Evolutionary conservation across 2,888 invertebrate species (phyloP).

Genomic region (Troides aeacus): DNA sequence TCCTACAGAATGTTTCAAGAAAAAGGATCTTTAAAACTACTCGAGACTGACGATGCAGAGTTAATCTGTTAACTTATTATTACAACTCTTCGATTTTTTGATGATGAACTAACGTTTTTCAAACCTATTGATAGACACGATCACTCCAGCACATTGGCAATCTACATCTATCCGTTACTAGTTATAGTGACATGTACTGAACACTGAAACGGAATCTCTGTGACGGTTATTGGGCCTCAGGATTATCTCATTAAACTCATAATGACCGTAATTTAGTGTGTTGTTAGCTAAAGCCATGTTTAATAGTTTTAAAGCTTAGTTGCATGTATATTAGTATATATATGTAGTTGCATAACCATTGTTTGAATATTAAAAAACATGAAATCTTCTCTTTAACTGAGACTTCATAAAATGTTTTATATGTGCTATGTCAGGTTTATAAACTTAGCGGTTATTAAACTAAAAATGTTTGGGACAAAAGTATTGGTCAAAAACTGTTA

Average conservation of each 20-base stretch:
- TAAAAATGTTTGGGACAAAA: no score
- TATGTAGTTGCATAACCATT: not conserved
- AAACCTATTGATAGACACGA: not conserved
- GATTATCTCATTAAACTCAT: constrained; percentile 2
- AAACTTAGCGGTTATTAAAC: no score
- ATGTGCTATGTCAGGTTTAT: no score
- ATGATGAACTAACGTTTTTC: not conserved
- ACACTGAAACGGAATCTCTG: not conserved
- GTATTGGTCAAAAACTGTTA: not conserved
- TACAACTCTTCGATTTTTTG: not conserved
- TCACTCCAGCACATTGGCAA: not conserved
- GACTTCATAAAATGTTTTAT: no score
- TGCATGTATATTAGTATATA: not conserved
- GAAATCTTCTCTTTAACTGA: no score
- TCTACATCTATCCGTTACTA: not conserved
- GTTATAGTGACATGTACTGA: not conserved
- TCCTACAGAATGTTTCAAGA: not conserved
- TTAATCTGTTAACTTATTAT: not conserved
- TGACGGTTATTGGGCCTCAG: not conserved
- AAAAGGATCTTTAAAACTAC: no score
- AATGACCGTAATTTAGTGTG: not conserved
- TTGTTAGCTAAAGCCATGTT: not conserved
- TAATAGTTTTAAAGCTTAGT: not conserved
- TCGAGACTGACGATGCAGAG: not conserved
- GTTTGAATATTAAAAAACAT: not conserved